Evolutionary conservation across 2,888 invertebrate species (phyloP).

Genomic region (Gandaritis pyraliata): DNA sequence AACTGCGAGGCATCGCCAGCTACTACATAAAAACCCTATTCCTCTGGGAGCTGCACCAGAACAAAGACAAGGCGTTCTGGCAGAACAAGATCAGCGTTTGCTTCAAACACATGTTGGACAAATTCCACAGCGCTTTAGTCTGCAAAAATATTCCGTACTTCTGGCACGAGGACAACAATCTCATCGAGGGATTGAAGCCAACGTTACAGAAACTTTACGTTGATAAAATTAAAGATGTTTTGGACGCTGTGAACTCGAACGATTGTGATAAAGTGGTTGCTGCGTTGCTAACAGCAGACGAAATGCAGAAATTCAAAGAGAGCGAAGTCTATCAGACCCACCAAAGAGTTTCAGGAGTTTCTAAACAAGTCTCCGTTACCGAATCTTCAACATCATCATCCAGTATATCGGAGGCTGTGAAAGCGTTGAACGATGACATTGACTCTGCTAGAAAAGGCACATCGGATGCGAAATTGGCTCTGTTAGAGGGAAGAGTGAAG

Average conservation of each 20-base stretch:
- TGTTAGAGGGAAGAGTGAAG: slow-evolving; percentile 48
- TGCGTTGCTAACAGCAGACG: slow-evolving; percentile 57
- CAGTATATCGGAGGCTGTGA: slow-evolving; percentile 42
- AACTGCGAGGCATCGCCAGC: slow-evolving; percentile 77
- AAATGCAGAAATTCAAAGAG: slow-evolving; percentile 57
- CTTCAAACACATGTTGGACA: slow-evolving; percentile 66
- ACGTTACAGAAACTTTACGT: slow-evolving; percentile 59
- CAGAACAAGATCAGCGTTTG: slow-evolving; percentile 60
- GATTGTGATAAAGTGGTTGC: slow-evolving; percentile 58
- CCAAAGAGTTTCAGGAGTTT: slow-evolving; percentile 43
- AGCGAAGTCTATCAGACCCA: slow-evolving; percentile 57
- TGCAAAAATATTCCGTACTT: slow-evolving; percentile 65
- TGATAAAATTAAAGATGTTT: slow-evolving; percentile 64
- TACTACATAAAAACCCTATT: slow-evolving; percentile 85
- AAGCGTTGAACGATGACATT: slow-evolving; percentile 49
- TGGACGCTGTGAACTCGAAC: slow-evolving; percentile 63
- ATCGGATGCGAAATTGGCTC: slow-evolving; percentile 43
- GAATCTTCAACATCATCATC: slow-evolving; percentile 7
- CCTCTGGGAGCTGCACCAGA: slow-evolving; percentile 68
- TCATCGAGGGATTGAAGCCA: slow-evolving; percentile 63
- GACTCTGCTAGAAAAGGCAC: slow-evolving; percentile 41
- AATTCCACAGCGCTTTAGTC: slow-evolving; percentile 57
- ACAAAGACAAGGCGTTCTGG: slow-evolving; percentile 66
- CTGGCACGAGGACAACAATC: slow-evolving; percentile 68
- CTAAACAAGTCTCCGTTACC: slow-evolving; percentile 31